phyloP scores from a whole-genome alignment of 2,113 vertebrate species.

The Silurus glanis region DNA sequence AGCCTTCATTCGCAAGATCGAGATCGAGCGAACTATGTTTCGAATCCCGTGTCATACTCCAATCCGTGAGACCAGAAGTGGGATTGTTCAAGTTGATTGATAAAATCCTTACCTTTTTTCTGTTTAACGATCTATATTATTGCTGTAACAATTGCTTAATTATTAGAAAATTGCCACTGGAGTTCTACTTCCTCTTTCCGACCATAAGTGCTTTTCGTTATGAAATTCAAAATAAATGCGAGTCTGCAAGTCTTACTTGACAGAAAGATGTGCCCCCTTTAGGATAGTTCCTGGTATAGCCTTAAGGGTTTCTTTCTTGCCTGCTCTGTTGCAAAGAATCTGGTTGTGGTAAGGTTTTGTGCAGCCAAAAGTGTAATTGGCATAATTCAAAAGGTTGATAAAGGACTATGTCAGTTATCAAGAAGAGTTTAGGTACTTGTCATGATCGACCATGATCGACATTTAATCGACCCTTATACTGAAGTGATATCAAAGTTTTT shows the following conservation, averaged over 20 bases:
- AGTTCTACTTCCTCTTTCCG: not conserved
- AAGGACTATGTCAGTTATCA: not conserved
- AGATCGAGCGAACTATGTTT: not conserved
- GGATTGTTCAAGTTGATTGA: too few species aligned
- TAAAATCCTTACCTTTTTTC: too few species aligned
- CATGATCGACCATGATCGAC: too few species aligned
- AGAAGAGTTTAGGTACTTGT: not conserved
- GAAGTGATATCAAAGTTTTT: not conserved
- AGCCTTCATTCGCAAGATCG: not conserved
- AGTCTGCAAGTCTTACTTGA: not conserved
- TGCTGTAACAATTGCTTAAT: too few species aligned
- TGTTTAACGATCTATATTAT: too few species aligned
- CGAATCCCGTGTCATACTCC: too few species aligned
- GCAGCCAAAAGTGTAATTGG: not conserved
- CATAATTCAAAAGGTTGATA: not conserved
- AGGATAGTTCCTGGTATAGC: not conserved
- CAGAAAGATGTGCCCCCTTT: not conserved
- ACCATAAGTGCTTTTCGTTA: not conserved
- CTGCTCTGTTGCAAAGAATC: too few species aligned
- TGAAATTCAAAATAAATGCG: not conserved
- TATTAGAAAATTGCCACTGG: too few species aligned
- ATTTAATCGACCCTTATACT: not conserved
- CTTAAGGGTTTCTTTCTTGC: not conserved
- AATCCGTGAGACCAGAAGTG: too few species aligned
- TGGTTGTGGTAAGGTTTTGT: not conserved